These are phyloP conservation scores for Glyphotaelius pellucidus DNA, from an alignment of 2,888 invertebrate species.

Conservation along the genomic window DNA sequence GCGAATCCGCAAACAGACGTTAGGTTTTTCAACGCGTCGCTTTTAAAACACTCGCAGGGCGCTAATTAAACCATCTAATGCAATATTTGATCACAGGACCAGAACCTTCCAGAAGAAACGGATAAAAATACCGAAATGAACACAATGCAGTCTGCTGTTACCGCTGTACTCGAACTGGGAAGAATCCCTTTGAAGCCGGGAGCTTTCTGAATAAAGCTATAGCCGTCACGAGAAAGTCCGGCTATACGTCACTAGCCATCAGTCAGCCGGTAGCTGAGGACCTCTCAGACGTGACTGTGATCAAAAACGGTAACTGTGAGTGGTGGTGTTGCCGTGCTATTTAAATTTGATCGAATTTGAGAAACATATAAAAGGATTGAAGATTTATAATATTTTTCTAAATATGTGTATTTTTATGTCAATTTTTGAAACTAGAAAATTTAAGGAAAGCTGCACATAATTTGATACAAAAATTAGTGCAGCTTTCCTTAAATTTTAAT, in stretches of 20 bases:
- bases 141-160: slow-evolving; percentile 3
- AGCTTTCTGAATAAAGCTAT: not conserved
- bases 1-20: not conserved
- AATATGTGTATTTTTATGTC: too few species aligned
- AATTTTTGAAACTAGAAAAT: too few species aligned
- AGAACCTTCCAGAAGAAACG: not conserved
- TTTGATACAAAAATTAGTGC: too few species aligned
- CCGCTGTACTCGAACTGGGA: not conserved
- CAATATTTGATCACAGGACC: not conserved
- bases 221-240: not conserved
- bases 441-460: too few species aligned
- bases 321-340: not conserved
- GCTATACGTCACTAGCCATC: not conserved
- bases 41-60: not conserved
- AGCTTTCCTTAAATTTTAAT: too few species aligned
- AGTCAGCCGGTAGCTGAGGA: not conserved
- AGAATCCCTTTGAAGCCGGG: slow-evolving; percentile 16
- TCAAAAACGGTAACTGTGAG: not conserved
- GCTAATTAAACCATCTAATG: not conserved
- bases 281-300: not conserved
- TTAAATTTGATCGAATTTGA: not conserved
- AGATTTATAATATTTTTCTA: not conserved
- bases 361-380: not conserved
- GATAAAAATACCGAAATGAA: not conserved
- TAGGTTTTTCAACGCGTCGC: not conserved